Conservation (phyloP, 2,797 vertebrate species). For the Scomberomorus guttatus region DNA sequence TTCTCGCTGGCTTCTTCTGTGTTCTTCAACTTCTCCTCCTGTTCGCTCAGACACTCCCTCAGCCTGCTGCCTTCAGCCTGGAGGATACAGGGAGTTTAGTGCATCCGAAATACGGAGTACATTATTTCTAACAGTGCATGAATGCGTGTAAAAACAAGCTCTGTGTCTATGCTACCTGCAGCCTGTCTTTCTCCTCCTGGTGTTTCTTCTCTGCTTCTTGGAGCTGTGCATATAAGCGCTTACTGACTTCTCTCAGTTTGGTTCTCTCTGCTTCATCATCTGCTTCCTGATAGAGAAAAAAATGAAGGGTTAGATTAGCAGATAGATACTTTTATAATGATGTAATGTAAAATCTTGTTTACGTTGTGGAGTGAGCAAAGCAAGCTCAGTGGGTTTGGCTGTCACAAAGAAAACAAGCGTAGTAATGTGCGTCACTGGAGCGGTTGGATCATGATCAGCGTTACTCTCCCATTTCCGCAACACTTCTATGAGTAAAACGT, state of each 20-base stretch:
- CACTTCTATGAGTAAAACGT: background rate
- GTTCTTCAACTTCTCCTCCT: constrained; percentile 78
- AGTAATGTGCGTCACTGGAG: constrained; percentile 56
- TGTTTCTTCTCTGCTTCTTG: constrained; percentile 90
- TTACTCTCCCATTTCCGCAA: constrained; percentile 16
- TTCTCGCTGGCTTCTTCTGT: constrained; percentile 75
- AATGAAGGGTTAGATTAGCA: constrained; percentile 2
- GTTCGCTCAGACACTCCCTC: constrained; percentile 82
- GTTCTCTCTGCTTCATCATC: constrained; percentile 84
- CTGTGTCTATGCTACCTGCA: constrained; percentile 85
- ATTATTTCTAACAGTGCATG: background rate
- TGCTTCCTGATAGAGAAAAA: constrained; percentile 71
- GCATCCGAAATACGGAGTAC: background rate
- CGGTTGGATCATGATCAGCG: constrained; percentile 17
- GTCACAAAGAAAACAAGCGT: constrained; percentile 43
- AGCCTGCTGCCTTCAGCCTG: constrained; percentile 82
- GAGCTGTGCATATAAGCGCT: constrained; percentile 87
- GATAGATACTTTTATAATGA: constrained; percentile 27
- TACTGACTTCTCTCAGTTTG: constrained; percentile 88
- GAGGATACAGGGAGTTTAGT: background rate
- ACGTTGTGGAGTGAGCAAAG: background rate
- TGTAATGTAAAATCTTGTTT: constrained; percentile 36
- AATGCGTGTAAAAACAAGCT: background rate
- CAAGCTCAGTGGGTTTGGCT: constrained; percentile 31
- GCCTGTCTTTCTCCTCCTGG: constrained; percentile 86